Conservation (phyloP, 2,113 vertebrate species). For the Dascyllus trimaculatus region DNA sequence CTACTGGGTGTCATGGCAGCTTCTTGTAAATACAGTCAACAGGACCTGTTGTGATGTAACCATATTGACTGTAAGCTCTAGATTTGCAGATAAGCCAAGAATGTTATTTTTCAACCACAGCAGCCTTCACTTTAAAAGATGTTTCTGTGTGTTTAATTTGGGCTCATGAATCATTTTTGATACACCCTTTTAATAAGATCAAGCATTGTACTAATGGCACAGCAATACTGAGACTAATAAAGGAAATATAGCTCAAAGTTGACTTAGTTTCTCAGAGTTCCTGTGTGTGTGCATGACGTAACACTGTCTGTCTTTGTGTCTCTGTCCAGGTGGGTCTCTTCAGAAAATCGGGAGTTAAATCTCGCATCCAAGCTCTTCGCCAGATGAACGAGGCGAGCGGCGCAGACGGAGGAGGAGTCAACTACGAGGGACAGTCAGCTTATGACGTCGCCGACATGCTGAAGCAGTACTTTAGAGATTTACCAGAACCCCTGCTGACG, state of each 20-base stretch:
- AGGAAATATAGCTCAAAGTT: slow-evolving; percentile 27
- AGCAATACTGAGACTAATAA: not conserved
- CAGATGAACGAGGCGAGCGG: slow-evolving; percentile 94
- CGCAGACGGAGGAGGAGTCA: slow-evolving; percentile 88
- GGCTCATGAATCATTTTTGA: slow-evolving; percentile 25
- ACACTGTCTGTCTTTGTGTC: slow-evolving; percentile 31
- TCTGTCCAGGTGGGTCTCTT: slow-evolving; percentile 93
- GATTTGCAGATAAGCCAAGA: slow-evolving; percentile 42
- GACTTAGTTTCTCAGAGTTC: not conserved
- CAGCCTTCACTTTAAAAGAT: slow-evolving; percentile 8
- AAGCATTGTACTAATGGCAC: not conserved
- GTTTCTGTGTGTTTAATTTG: not conserved
- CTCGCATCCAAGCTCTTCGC: slow-evolving; percentile 94
- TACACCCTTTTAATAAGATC: slow-evolving; percentile 2
- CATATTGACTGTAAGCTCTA: slow-evolving; percentile 46
- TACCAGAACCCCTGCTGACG: slow-evolving; percentile 96
- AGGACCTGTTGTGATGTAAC: slow-evolving; percentile 63
- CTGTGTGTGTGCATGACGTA: slow-evolving; percentile 5
- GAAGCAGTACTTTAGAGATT: slow-evolving; percentile 97
- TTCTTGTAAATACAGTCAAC: slow-evolving; percentile 48
- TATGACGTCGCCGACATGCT: slow-evolving; percentile 99
- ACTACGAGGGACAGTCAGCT: slow-evolving; percentile 94
- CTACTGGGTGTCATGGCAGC: slow-evolving; percentile 12
- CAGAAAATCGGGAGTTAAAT: slow-evolving; percentile 97
- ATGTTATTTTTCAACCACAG: slow-evolving; percentile 33